Base-by-base conservation (phyloP, 2,888 invertebrate genomes). In the Nezara viridula region DNA sequence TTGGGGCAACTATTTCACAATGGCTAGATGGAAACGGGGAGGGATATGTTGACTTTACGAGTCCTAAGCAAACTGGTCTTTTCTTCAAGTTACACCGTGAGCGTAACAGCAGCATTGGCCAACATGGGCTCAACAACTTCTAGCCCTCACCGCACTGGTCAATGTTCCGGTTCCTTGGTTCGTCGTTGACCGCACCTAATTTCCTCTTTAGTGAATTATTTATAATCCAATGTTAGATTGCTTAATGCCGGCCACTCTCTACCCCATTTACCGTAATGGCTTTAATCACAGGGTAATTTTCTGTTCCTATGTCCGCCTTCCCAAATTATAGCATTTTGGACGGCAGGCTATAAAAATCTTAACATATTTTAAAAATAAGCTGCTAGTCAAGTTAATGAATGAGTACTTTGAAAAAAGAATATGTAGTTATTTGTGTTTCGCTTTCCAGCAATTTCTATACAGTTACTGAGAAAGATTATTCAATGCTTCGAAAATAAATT, bases 31-130 rank as follows among this genome's bases (percentile, higher is more conserved):
- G 4, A 81, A 44, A 44, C 14, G 21, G 81, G 44, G 2, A 14
- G 44, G 81, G 40, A 81, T 81, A 44, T 81, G 40, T 81, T 81
- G 81, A 81, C 81, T 81, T 81, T 81, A n/a, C n/a, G 40, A 81
- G 81, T 81, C 81, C 81, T 81, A 81, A 81, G 24, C 44, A 81
- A 81, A 81, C 81, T 44, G 4, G n/a, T n/a, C 44, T 44, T 81
- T 81, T 81, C 81, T 81, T 81, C 9, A n/a, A 44, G 81, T 81
- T 81, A 12, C 24, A 21, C 44, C 27, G 32, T 32, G 32, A 32
- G 27, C 60, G 60, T 27, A 27, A 4, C 24, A 14, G 66, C 32
- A 66, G 32, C 66, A 14, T 60, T 10, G 14, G 27, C 60, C 12
- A 14, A 14, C 27, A 66, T 66, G 19, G 66, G 32, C 66, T 32